Evolutionary conservation across 2,888 invertebrate species (phyloP), one percentile per base, ranked within the genome.

Genomic region (Sphaerolaimus hirsutus): DNA sequence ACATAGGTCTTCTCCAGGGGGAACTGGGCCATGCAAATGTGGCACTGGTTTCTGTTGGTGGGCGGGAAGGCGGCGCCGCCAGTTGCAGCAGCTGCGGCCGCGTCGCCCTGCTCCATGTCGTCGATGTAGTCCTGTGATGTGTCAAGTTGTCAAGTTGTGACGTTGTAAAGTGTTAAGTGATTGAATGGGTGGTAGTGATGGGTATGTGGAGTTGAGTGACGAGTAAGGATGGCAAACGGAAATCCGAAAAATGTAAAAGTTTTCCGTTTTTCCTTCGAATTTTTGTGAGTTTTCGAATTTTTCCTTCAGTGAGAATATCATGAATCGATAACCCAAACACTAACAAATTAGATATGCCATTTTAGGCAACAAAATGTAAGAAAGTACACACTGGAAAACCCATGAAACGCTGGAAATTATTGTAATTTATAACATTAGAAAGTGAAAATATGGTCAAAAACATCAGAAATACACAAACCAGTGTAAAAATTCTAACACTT

Each of bases 1-100:
- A 46, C 46, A 19, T 37, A 46, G 22, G 32, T 46, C 26, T 46
- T 46, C 35, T 46, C 46, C 23, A 46, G 24, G 14, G 46, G 23
- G 27, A 46, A 46, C 37, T 46, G 46, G 19, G 40, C 38, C 5
- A 46, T 19, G 24, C 46, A 46, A 22, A 25, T 17, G 24, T 35
- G 46, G 22, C 46, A 46, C 32, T 46, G 46, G 24, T 46, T 46
- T 4, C 42, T n/a, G n/a, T n/a, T n/a, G n/a, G 38, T 22, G 14
- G 26, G 22, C 48, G 50, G 41, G 48, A 48, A 36, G 49, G 47
- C 17, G 32, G 10, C 32, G 32, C 10, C 17, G 10, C 10, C 10
- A 10, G 10, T 17, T 10, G 10, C 32, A 17, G 10, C 32, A 17
- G 32, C 10, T 17, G 32, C 10, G 32, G 10, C 32, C 32, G 32